phyloP scores from a whole-genome alignment of 1,140 invertebrate species.

The Macrosteles quadrilineatus region DNA sequence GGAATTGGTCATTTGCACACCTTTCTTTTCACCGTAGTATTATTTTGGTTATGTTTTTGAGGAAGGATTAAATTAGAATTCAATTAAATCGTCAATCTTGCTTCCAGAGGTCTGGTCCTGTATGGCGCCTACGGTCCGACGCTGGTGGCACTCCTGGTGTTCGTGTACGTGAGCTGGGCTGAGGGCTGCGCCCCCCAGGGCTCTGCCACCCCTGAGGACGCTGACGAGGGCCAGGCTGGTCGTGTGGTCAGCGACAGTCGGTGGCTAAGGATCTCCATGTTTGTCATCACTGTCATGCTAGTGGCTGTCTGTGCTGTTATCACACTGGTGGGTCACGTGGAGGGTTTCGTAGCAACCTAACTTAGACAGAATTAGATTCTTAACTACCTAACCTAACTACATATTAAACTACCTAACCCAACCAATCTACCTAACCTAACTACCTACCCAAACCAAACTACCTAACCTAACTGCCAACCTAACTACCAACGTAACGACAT shows the following conservation, averaged over 20 bases:
- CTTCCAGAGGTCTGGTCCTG: conserved; percentile 61
- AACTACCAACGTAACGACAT: too few relatives aligned
- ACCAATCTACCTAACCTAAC: not conserved
- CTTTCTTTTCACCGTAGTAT: too few relatives aligned
- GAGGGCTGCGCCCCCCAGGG: conserved; percentile 51
- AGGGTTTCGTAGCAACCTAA: too few relatives aligned
- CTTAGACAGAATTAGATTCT: too few relatives aligned
- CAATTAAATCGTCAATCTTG: too few relatives aligned
- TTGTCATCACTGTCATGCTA: conserved; percentile 64
- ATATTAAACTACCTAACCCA: not conserved
- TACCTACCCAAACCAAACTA: not conserved
- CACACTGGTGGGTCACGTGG: conserved; percentile 66
- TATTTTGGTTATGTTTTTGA: too few relatives aligned
- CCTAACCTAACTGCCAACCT: not conserved
- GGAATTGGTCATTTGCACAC: too few relatives aligned
- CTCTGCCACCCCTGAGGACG: conserved; percentile 50
- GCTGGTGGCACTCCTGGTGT: conserved; percentile 61
- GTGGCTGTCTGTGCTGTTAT: conserved; percentile 68
- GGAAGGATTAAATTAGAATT: too few relatives aligned
- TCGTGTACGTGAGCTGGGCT: conserved; percentile 63
- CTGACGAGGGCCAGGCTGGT: conserved; percentile 41
- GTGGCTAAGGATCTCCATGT: conserved; percentile 66
- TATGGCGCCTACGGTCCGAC: conserved; percentile 66
- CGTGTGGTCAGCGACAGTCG: conserved; percentile 62
- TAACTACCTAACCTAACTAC: too few relatives aligned